Conservation (phyloP, 1,140 invertebrate species). For the Brachionus plicatilis region DNA sequence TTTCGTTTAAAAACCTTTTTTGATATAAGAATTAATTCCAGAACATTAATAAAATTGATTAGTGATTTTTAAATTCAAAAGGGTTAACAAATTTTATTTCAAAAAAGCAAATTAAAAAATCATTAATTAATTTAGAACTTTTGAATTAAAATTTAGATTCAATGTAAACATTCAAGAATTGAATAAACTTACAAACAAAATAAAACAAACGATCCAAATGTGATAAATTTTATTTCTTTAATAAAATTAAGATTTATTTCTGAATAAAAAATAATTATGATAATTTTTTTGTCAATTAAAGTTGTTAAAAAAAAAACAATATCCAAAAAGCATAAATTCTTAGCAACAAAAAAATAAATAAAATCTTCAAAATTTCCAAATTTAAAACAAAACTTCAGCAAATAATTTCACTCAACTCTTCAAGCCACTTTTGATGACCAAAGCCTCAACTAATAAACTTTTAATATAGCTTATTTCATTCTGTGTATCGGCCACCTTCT, state of each 20-base stretch:
- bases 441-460: slow-evolving; percentile 29
- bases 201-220: too few relatives aligned
- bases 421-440: slow-evolving; percentile 4
- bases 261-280: neutral
- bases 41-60: too few relatives aligned
- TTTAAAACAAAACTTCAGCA: neutral
- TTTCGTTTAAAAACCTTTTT: too few relatives aligned
- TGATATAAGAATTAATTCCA: too few relatives aligned
- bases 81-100: too few relatives aligned
- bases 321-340: neutral
- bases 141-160: too few relatives aligned
- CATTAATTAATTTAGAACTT: too few relatives aligned
- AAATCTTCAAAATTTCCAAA: neutral
- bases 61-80: too few relatives aligned
- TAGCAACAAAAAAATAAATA: neutral
- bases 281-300: neutral
- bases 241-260: neutral
- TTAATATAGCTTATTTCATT: slow-evolving; percentile 36
- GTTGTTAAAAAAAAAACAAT: neutral
- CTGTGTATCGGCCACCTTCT: neutral
- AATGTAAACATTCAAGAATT: too few relatives aligned
- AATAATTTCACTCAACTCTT: neutral
- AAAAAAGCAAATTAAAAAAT: too few relatives aligned
- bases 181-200: too few relatives aligned
- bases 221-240: neutral